Evolutionary conservation across 1,140 invertebrate species (phyloP), one percentile per base, ranked within the genome.

Genomic region (Gonioctena quinquepunctata): DNA sequence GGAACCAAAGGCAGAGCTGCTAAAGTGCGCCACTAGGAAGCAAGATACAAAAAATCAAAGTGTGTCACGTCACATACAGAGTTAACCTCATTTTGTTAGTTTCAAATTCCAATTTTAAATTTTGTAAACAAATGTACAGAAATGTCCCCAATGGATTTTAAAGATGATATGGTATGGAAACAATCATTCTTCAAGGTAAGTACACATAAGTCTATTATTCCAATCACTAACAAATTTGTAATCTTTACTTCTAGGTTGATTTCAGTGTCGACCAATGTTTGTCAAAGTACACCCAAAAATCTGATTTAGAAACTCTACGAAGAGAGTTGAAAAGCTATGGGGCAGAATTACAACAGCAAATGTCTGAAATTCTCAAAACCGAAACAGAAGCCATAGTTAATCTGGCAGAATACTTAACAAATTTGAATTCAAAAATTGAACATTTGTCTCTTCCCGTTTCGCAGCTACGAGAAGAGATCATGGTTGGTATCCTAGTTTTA

Each of bases 341-440:
- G 5, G 64, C 69, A 5, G 76, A 79, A 21, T 60, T 81, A 8
- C 78, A 80, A 21, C 60, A 70, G 48, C 64, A 74, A 48, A 81
- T 80, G 78, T 70, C 75, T 22, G 76, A 81, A 33, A 81, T 81
- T 63, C 68, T 81, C n/a, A 81, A 80, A 73, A 77, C 71, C 54
- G 78, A 81, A 73, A 81, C 80, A 1, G 78, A 81, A 73, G 73
- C 75, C 7, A 81, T 81, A 54, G 78, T 80, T 4, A 79, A 80
- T 70, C 70, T 81, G 54, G 80, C 80, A 7, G 78, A 81, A 69
- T 73, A 77, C 74, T 69, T 81, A 57, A 80, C 77, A 22, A 78
- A 78, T 72, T 70, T 81, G 27, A 76, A 72, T 74, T 74, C 73
- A 21, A 80, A 77, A 71, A 76, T 81, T 21, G 73, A 76, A 52